Percentiles rank a stretch among this genome's conserved stretches.
Conservation (phyloP, 2,113 vertebrate species). For the Silurus asotus region DNA sequence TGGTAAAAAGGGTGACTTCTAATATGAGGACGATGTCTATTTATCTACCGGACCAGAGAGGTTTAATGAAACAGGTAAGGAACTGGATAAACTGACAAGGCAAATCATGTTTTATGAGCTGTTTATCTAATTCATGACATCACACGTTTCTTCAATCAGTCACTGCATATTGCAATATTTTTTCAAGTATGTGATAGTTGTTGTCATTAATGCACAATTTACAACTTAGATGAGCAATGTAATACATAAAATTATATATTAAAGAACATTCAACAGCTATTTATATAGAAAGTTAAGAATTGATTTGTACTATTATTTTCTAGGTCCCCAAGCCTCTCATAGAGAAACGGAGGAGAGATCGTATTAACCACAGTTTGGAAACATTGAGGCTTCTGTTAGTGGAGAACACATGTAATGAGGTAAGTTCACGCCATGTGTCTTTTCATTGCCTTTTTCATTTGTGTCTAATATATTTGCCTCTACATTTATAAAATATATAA, state of each 20-base stretch:
- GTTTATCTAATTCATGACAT: background rate
- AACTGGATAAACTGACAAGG: background rate
- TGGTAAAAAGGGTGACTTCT: background rate
- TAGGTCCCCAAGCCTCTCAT: slow-evolving; percentile 83
- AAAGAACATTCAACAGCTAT: background rate
- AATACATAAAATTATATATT: too few relatives aligned
- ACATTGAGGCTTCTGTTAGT: slow-evolving; percentile 79
- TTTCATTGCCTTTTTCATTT: background rate
- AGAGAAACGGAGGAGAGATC: slow-evolving; percentile 86
- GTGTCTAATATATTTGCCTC: background rate
- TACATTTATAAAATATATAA: background rate
- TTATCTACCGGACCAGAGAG: slow-evolving; percentile 45
- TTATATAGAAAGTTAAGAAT: background rate
- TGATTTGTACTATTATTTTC: background rate
- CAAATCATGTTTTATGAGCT: background rate
- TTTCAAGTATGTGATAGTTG: background rate
- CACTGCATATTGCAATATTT: background rate
- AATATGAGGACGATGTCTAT: slow-evolving; percentile 58
- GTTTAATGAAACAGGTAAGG: slow-evolving; percentile 61
- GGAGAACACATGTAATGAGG: slow-evolving; percentile 79
- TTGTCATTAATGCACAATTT: background rate
- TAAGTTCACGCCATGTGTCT: slow-evolving; percentile 48
- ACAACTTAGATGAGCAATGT: too few relatives aligned
- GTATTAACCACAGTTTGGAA: slow-evolving; percentile 85
- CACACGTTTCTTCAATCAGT: background rate